Percentiles rank a stretch among this genome's conserved stretches.
Conservation (phyloP, 2,888 invertebrate genomes). For the Actias luna region DNA sequence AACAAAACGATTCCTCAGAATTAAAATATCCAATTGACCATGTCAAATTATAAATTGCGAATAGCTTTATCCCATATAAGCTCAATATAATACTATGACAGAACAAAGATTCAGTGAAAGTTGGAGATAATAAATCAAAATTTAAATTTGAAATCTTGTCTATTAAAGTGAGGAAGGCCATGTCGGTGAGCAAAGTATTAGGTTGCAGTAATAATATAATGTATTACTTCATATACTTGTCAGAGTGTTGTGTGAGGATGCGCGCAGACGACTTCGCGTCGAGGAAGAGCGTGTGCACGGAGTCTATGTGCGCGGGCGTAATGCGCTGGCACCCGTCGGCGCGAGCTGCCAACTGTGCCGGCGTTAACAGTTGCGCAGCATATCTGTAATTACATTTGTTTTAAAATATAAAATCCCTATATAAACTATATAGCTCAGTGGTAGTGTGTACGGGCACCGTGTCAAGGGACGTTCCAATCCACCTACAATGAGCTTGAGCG, state of each 20-base stretch:
- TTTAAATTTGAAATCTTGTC: not conserved
- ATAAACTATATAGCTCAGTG: too few species aligned
- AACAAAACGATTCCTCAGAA: not conserved
- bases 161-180: not conserved
- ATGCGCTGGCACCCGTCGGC: slow-evolving; percentile 92
- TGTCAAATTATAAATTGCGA: not conserved
- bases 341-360: slow-evolving; percentile 92
- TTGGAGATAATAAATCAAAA: not conserved
- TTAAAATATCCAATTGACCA: not conserved
- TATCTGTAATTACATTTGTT: slow-evolving; percentile 84
- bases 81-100: not conserved
- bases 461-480: too few species aligned
- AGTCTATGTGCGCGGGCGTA: slow-evolving; percentile 90
- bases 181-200: slow-evolving; percentile 2
- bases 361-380: slow-evolving; percentile 96
- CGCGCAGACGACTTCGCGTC: slow-evolving; percentile 98
- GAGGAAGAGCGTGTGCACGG: slow-evolving; percentile 92
- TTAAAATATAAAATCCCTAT: too few species aligned
- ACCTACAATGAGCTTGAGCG: too few species aligned
- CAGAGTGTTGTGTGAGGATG: slow-evolving; percentile 93
- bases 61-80: not conserved
- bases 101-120: not conserved
- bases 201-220: not conserved
- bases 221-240: slow-evolving; percentile 93
- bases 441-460: too few species aligned